A percentile compares a stretch with the other conserved stretches of the same genome.
Conservation (phyloP, 2,113 vertebrate genomes). For the Melanostigma gelatinosum region DNA sequence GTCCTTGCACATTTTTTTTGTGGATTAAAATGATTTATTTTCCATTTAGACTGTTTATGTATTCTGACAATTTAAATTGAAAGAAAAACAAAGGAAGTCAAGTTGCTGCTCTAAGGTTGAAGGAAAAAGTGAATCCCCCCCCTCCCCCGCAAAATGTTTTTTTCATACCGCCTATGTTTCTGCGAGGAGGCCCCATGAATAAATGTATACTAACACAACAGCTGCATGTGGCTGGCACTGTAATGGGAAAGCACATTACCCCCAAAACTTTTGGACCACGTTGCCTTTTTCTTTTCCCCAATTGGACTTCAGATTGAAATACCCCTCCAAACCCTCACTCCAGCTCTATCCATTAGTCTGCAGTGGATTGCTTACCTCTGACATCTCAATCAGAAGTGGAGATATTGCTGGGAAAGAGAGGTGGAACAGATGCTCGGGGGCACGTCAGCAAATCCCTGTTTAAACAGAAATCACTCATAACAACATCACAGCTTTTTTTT, state of each 20-base stretch:
- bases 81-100: slow-evolving; percentile 24
- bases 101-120: slow-evolving; percentile 2
- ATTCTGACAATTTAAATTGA: background rate
- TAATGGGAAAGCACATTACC: slow-evolving; percentile 48
- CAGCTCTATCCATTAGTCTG: slow-evolving; percentile 40
- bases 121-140: slow-evolving; percentile 35
- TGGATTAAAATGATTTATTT: background rate
- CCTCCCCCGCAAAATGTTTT: slow-evolving; percentile 26
- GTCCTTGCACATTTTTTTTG: background rate
- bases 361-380: slow-evolving; percentile 44
- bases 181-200: slow-evolving; percentile 66
- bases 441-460: slow-evolving; percentile 47
- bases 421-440: slow-evolving; percentile 40
- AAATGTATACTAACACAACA: slow-evolving; percentile 71
- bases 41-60: background rate
- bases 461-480: slow-evolving; percentile 60
- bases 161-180: slow-evolving; percentile 50
- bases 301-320: slow-evolving; percentile 36
- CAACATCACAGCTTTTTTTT: slow-evolving; percentile 56
- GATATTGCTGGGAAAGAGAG: slow-evolving; percentile 47
- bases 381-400: slow-evolving; percentile 61
- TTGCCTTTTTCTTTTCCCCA: slow-evolving; percentile 15
- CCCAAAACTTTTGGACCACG: slow-evolving; percentile 18
- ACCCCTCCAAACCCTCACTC: slow-evolving; percentile 21
- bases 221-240: slow-evolving; percentile 36